Conservation (phyloP, 1,140 invertebrate genomes). For the Listronotus bonariensis region DNA sequence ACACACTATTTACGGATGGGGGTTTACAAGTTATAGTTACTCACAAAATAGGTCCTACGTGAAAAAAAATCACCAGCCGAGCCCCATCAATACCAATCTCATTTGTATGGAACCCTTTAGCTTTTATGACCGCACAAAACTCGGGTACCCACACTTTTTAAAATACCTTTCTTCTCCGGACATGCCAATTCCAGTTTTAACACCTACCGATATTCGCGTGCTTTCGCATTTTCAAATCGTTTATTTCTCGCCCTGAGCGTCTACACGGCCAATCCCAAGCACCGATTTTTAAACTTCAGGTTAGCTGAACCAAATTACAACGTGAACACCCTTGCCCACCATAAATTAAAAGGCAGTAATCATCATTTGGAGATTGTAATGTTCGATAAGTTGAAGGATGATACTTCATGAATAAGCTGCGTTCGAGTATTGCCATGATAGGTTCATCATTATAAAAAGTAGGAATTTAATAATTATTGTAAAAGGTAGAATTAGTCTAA, state of each 20-base stretch:
- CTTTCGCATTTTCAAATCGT: background rate
- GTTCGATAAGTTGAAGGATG: slow-evolving; percentile 19
- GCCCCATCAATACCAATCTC: too few species aligned
- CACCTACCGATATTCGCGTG: slow-evolving; percentile 9
- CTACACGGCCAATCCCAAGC: background rate
- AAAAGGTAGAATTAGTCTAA: too few species aligned
- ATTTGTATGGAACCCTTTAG: background rate
- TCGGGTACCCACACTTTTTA: too few species aligned
- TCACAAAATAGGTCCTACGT: too few species aligned
- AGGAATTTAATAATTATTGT: too few species aligned
- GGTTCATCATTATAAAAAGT: background rate
- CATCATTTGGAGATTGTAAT: slow-evolving; percentile 27
- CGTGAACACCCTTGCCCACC: slow-evolving; percentile 29
- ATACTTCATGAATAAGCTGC: background rate
- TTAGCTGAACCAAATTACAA: slow-evolving; percentile 21
- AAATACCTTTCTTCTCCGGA: background rate
- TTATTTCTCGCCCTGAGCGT: background rate
- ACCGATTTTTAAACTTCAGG: background rate
- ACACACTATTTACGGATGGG: too few species aligned
- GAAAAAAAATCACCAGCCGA: too few species aligned
- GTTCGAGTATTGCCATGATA: slow-evolving; percentile 2
- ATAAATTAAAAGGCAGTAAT: slow-evolving; percentile 31
- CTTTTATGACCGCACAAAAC: background rate
- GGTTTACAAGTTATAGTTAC: too few species aligned
- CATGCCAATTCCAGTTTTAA: background rate